phyloP scores from a whole-genome alignment of 2,797 vertebrate species.

The Tauraco hartlaubi region DNA sequence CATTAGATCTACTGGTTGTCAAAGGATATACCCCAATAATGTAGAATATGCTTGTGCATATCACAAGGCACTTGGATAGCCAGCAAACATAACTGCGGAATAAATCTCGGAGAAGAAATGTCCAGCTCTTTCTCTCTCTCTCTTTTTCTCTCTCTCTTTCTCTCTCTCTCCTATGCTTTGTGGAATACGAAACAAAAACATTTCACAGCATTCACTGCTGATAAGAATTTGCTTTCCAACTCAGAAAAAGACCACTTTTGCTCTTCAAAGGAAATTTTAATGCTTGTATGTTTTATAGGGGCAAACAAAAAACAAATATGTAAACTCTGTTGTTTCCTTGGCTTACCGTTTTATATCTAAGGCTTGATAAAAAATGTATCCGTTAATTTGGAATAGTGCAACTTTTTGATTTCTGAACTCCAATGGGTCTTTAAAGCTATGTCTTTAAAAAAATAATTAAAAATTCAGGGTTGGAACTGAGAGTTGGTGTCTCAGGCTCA shows the following conservation, averaged over 20 bases:
- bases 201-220: slow-evolving; percentile 81
- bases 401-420: slow-evolving; percentile 79
- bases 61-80: slow-evolving; percentile 81
- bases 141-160: slow-evolving; percentile 76
- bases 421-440: slow-evolving; percentile 77
- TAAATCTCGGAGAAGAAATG: slow-evolving; percentile 74
- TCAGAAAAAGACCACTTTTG: slow-evolving; percentile 85
- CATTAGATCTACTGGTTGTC: slow-evolving; percentile 81
- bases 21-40: slow-evolving; percentile 79
- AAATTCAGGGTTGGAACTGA: slow-evolving; percentile 83
- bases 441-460: slow-evolving; percentile 76
- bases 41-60: slow-evolving; percentile 82
- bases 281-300: slow-evolving; percentile 85
- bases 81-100: slow-evolving; percentile 75
- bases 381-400: slow-evolving; percentile 78
- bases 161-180: slow-evolving; percentile 84
- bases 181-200: slow-evolving; percentile 86
- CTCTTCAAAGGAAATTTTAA: slow-evolving; percentile 79
- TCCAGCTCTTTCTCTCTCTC: slow-evolving; percentile 82
- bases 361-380: slow-evolving; percentile 77
- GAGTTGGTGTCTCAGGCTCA: slow-evolving; percentile 81
- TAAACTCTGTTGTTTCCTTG: slow-evolving; percentile 80
- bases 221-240: slow-evolving; percentile 88
- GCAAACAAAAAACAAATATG: slow-evolving; percentile 73
- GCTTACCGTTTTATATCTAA: slow-evolving; percentile 83